A percentile compares a stretch with the other conserved stretches of the same genome.
phyloP scores from a whole-genome alignment of 2,888 invertebrate species.

The Lamproptera curius region DNA sequence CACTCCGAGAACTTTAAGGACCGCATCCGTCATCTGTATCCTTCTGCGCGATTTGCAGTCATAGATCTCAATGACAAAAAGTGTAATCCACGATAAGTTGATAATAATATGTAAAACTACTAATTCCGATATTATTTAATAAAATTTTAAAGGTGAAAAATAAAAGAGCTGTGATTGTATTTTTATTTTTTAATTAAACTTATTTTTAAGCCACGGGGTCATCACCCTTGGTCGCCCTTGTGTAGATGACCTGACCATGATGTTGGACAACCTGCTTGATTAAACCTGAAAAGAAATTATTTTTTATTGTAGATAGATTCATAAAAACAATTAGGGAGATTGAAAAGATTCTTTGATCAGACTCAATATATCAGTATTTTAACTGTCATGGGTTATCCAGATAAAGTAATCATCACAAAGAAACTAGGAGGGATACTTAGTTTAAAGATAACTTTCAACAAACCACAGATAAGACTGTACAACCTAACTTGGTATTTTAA shows the following conservation, averaged over 20 bases:
- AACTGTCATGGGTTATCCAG: conserved; percentile 61
- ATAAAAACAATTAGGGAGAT: neutral
- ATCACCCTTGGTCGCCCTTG: conserved; percentile 96
- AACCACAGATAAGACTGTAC: no score
- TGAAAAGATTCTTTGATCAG: conserved; percentile 46
- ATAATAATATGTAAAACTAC: conserved; percentile 1
- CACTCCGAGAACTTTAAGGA: conserved; percentile 56
- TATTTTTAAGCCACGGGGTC: conserved; percentile 86
- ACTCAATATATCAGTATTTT: conserved; percentile 81
- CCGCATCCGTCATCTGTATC: conserved; percentile 49
- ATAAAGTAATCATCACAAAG: conserved; percentile 51
- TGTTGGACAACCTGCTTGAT: conserved; percentile 98
- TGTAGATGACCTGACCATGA: conserved; percentile 98
- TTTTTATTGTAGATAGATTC: neutral
- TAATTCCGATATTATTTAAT: conserved; percentile 7
- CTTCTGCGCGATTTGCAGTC: conserved; percentile 52
- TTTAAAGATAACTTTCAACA: no score
- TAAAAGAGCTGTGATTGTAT: conserved; percentile 30
- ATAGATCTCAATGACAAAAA: conserved; percentile 53
- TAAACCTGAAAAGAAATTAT: conserved; percentile 80
- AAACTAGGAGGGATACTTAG: no score
- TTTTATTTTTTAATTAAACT: conserved; percentile 63
- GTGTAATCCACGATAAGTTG: conserved; percentile 14
- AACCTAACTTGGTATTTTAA: no score
- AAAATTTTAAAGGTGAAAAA: conserved; percentile 14